Percentiles rank a stretch among this genome's conserved stretches.
Evolutionary conservation across 2,888 invertebrate genomes (phyloP).

Genomic region (Heliconius ethilla): DNA sequence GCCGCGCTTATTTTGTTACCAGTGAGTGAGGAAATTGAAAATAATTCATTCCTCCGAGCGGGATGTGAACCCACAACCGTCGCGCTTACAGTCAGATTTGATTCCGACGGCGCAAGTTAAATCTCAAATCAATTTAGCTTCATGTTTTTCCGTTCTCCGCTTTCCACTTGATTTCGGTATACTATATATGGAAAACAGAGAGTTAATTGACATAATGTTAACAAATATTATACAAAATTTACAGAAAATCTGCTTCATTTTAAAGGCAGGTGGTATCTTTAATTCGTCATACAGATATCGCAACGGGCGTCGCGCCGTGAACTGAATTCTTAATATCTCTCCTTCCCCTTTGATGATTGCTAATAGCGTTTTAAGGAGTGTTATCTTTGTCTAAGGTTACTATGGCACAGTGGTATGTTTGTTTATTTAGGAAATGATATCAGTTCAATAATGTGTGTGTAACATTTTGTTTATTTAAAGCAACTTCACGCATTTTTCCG

Average conservation of each 20-base stretch:
- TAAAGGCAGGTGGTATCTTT: constrained; percentile 36
- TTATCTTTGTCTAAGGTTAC: constrained; percentile 8
- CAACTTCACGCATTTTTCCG: neutral
- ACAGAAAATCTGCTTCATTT: neutral
- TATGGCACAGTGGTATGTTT: neutral
- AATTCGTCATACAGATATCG: constrained; percentile 38
- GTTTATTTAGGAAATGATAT: neutral
- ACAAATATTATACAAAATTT: neutral
- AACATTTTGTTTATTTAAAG: neutral
- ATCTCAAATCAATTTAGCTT: no score
- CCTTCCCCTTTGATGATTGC: constrained; percentile 15
- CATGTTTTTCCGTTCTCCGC: neutral
- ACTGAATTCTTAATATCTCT: constrained; percentile 21
- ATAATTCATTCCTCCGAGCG: no score
- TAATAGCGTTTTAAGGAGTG: constrained; percentile 16
- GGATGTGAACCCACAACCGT: no score
- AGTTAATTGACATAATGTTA: neutral
- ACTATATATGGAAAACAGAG: neutral
- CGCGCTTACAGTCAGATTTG: no score
- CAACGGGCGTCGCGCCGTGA: constrained; percentile 32
- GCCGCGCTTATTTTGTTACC: no score
- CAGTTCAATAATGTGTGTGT: neutral
- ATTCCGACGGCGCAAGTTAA: no score
- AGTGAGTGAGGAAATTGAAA: no score
- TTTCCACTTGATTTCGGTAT: neutral